Evolutionary conservation across 2,888 invertebrate species (phyloP).

Genomic region (Aspidapion aeneum): DNA sequence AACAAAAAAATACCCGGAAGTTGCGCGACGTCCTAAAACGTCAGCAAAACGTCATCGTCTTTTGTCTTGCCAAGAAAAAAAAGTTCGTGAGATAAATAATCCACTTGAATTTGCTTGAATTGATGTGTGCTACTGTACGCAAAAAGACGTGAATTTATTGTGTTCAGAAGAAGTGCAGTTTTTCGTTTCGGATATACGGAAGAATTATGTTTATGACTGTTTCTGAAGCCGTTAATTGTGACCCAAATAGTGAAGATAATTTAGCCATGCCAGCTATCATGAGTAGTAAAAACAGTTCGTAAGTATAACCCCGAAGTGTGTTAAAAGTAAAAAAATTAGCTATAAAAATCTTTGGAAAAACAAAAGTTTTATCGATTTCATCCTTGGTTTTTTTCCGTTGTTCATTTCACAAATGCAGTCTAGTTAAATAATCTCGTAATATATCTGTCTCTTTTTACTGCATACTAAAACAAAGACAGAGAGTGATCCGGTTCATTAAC

Average conservation of each 20-base stretch:
- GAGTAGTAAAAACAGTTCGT: conserved; percentile 41
- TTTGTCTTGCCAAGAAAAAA: neutral
- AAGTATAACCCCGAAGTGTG: conserved; percentile 35
- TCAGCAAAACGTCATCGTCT: neutral
- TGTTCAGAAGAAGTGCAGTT: neutral
- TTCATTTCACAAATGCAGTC: too few species aligned
- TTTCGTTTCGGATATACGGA: conserved; percentile 34
- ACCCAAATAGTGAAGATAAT: conserved; percentile 41
- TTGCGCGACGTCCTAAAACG: neutral
- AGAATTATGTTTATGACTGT: conserved; percentile 49
- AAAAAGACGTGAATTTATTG: neutral
- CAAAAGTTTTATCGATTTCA: too few species aligned
- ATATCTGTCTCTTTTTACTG: neutral
- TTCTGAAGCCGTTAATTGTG: conserved; percentile 45
- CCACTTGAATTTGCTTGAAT: neutral
- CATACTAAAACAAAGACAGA: neutral
- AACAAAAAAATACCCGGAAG: neutral
- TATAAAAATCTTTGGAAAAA: too few species aligned
- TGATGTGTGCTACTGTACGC: neutral
- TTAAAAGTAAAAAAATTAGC: too few species aligned
- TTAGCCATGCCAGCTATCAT: conserved; percentile 48
- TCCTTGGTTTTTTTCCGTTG: too few species aligned
- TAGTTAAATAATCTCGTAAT: too few species aligned
- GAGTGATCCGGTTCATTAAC: too few species aligned
- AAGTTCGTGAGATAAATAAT: neutral